Evolutionary conservation across 2,113 vertebrate species (phyloP).

Genomic region (Spea bombifrons): DNA sequence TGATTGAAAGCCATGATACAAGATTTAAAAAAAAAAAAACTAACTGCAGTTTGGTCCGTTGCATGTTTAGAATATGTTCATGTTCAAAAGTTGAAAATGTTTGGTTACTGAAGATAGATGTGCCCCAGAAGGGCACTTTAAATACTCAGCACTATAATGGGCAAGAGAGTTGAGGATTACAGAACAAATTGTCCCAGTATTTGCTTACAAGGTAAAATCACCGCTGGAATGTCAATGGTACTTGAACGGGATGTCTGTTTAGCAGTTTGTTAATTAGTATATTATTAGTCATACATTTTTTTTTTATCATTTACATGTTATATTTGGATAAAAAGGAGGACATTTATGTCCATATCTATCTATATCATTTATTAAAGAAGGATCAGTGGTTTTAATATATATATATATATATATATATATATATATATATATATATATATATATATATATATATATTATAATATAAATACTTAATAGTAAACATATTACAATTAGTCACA

Average conservation of each 20-base stretch:
- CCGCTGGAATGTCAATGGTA: background rate
- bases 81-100: conserved; percentile 45
- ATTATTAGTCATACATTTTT: conserved; percentile 23
- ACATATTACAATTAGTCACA: too few relatives aligned
- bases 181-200: conserved; percentile 29
- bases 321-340: too few relatives aligned
- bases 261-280: background rate
- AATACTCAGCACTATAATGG: conserved; percentile 25
- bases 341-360: too few relatives aligned
- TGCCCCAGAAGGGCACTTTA: conserved; percentile 37
- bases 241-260: background rate
- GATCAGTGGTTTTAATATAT: too few relatives aligned
- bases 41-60: conserved; percentile 31
- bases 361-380: too few relatives aligned
- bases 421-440: too few relatives aligned
- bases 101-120: conserved; percentile 47
- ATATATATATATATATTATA: too few relatives aligned
- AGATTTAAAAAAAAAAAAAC: conserved; percentile 26
- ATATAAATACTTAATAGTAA: too few relatives aligned
- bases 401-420: too few relatives aligned
- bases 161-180: conserved; percentile 21
- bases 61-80: conserved; percentile 44
- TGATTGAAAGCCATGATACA: conserved; percentile 8
- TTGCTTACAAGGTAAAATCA: conserved; percentile 25
- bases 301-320: background rate